Evolutionary conservation across 37 sponge, comb jelly and placozoan species (phyloP).

Genomic region (Theonella swinhoei): DNA sequence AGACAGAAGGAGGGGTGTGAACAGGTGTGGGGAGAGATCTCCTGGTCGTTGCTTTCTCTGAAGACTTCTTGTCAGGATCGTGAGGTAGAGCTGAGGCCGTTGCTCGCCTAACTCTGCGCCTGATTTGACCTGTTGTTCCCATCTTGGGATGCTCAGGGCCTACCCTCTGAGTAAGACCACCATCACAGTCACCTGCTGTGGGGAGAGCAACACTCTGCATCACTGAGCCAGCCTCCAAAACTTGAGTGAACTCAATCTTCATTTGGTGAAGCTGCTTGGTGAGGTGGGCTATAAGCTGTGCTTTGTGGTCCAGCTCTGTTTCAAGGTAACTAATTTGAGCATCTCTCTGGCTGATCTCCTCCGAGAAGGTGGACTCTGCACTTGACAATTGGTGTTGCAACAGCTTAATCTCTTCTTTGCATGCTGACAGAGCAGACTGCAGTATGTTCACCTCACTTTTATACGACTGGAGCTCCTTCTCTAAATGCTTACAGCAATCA

Average conservation of each 20-base stretch:
- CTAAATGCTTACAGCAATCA: not conserved
- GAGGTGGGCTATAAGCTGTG: constrained; percentile 44
- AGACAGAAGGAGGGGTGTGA: not conserved
- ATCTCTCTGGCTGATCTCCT: constrained; percentile 31
- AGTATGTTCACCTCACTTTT: constrained; percentile 35
- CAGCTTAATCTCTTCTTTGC: constrained; percentile 31
- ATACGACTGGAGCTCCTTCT: constrained; percentile 33
- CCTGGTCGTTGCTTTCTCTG: not conserved
- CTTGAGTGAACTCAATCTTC: not conserved
- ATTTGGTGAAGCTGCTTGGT: constrained; percentile 58
- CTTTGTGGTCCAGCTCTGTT: constrained; percentile 48
- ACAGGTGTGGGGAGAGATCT: not conserved
- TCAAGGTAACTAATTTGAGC: not conserved
- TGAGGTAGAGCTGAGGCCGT: not conserved
- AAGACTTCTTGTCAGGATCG: not conserved
- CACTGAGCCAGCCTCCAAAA: not conserved
- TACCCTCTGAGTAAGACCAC: not conserved
- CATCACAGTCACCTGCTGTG: not conserved
- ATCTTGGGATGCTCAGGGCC: not conserved
- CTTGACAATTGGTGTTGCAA: constrained; percentile 41
- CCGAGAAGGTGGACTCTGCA: not conserved
- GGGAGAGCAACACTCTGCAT: not conserved
- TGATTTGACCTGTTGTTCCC: not conserved
- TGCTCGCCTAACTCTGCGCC: not conserved
- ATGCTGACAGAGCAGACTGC: constrained; percentile 23